These are phyloP conservation scores for Himalopsyche kuldschensis DNA, from an alignment of 2,888 invertebrate genomes.

Conservation along the genomic window DNA sequence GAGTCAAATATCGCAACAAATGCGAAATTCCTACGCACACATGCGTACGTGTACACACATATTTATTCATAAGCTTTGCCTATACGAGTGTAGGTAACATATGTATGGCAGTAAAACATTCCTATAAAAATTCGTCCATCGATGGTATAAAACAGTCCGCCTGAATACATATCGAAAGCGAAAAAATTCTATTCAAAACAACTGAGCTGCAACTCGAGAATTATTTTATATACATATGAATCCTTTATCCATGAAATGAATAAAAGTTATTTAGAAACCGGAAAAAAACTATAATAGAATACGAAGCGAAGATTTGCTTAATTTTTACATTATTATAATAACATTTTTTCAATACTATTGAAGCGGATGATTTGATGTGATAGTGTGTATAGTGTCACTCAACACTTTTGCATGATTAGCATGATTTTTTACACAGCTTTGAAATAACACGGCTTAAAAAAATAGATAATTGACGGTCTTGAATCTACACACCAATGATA, in stretches of 20 bases:
- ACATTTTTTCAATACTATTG: too few species aligned
- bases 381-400: too few species aligned
- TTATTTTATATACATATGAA: background rate
- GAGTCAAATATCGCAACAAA: slow-evolving; percentile 20
- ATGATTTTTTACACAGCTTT: too few species aligned
- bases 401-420: too few species aligned
- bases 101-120: slow-evolving; percentile 35
- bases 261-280: too few species aligned
- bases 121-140: slow-evolving; percentile 38
- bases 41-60: background rate
- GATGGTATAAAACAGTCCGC: slow-evolving; percentile 27
- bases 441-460: too few species aligned
- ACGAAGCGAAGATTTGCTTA: too few species aligned
- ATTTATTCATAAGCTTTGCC: slow-evolving; percentile 31
- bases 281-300: too few species aligned
- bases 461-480: too few species aligned
- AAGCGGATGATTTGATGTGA: too few species aligned
- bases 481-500: too few species aligned
- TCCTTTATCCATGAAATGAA: background rate
- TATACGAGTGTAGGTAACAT: slow-evolving; percentile 7
- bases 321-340: too few species aligned
- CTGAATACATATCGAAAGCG: slow-evolving; percentile 2
- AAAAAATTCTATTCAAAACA: background rate
- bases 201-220: background rate
- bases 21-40: slow-evolving; percentile 16